Base-by-base conservation (phyloP, 2,888 invertebrate species). In the Phytoseiulus persimilis region DNA sequence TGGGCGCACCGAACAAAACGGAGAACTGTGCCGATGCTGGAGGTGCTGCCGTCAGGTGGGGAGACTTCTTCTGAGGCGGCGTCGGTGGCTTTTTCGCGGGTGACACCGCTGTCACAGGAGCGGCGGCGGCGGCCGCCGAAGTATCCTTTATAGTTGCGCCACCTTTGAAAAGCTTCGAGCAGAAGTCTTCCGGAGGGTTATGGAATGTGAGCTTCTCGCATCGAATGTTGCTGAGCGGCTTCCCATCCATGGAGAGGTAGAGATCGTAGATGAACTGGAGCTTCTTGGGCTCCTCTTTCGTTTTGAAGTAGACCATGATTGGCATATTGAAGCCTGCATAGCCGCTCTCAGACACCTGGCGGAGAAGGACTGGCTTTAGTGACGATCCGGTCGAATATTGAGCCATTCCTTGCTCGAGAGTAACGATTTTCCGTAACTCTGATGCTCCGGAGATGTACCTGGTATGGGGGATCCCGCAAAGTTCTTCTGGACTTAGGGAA, bases 291-390 rank as follows among this genome's bases (percentile, higher is more conserved):
- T 97, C 97, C 93, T 96, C 96, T 92, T 96, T 96, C 93, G 96
- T 97, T 90, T 92, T 92, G 92, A 94, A 93, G 93, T 96, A 95
- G 91, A 98, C 95, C 92, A 98, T 97, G 92, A 98, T 97, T 0
- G 96, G 96, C 90, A 98, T 94, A 89, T 95, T 94, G 93, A 98
- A 98, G 65, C 98, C 97, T 90, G 97, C 98, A 94, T 98, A 98
- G 9, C 98, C 98, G n/a, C 96, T 96, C 93, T 98, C 98, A 92
- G 95, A 95, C 46, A 98, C 95, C 89, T 95, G 94, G 93, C n/a
- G n/a, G n/a, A n/a, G n/a, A n/a, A n/a, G n/a, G n/a, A n/a, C n/a
- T n/a, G n/a, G n/a, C n/a, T n/a, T n/a, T n/a, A n/a, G n/a, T n/a
- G n/a, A n/a, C n/a, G n/a, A n/a, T n/a, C n/a, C n/a, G n/a, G n/a